Conservation (phyloP, 64 coral and sea anemone genomes). For the Hydrozoanthus tunicans region DNA sequence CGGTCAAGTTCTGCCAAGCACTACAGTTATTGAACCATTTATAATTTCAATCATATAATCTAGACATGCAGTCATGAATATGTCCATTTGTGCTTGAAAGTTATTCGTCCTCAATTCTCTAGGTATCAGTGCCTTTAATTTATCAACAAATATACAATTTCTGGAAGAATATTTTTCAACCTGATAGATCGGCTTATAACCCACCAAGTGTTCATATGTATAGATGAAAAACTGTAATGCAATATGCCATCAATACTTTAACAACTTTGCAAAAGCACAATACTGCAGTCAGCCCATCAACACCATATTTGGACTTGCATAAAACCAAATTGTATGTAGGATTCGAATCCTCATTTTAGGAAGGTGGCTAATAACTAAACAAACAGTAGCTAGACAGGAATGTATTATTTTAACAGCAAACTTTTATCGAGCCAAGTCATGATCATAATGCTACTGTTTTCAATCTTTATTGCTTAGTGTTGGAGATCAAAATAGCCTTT, state of each 20-base stretch:
- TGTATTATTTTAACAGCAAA: not conserved
- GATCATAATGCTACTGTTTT: not conserved
- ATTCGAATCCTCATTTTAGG: conserved; percentile 19
- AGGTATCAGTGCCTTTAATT: conserved; percentile 2
- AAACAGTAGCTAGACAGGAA: not conserved
- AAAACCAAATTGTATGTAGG: conserved; percentile 30
- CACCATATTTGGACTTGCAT: conserved; percentile 32
- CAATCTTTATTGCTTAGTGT: not conserved
- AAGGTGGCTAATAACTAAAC: conserved; percentile 9
- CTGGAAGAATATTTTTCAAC: conserved; percentile 31
- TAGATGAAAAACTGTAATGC: conserved; percentile 25
- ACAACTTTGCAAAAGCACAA: conserved; percentile 38
- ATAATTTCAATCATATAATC: not conserved
- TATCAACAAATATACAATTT: conserved; percentile 20
- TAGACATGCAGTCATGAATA: conserved; percentile 19
- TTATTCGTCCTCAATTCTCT: conserved; percentile 36
- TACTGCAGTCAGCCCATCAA: conserved; percentile 26
- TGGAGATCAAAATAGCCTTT: not conserved
- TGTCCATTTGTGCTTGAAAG: conserved; percentile 18
- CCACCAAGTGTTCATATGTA: not conserved
- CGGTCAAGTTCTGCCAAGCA: conserved; percentile 15
- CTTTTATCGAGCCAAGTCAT: not conserved
- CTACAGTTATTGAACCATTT: conserved; percentile 31
- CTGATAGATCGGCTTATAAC: conserved; percentile 33
- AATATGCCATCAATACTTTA: conserved; percentile 25